Percentiles rank a stretch among this genome's conserved stretches.
Conservation (phyloP, 2,888 invertebrate genomes). For the Chaetoderma sp. region DNA sequence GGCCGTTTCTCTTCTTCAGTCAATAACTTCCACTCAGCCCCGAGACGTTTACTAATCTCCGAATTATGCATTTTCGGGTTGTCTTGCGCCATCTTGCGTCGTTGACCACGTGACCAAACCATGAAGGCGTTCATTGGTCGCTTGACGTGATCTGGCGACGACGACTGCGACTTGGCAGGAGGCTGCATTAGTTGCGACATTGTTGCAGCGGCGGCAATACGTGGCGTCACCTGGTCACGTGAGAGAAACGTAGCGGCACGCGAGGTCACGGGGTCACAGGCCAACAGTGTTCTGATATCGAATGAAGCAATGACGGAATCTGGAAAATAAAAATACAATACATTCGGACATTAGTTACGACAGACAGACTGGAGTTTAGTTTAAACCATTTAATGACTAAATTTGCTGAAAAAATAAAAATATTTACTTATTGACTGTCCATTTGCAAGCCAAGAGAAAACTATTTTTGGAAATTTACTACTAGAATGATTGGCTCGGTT, state of each 20-base stretch:
- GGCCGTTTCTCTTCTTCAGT: slow-evolving; percentile 96
- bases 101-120: slow-evolving; percentile 94
- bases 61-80: slow-evolving; percentile 99
- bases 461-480: too few relatives aligned
- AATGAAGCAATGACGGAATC: background rate
- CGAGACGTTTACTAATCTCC: slow-evolving; percentile 95
- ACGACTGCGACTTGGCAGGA: background rate
- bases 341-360: too few relatives aligned
- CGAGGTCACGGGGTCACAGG: background rate
- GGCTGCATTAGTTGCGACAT: background rate
- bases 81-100: slow-evolving; percentile 98
- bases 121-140: slow-evolving; percentile 99
- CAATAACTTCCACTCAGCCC: slow-evolving; percentile 98
- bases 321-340: too few relatives aligned
- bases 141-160: slow-evolving; percentile 81
- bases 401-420: too few relatives aligned
- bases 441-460: too few relatives aligned
- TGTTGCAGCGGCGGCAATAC: background rate
- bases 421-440: too few relatives aligned
- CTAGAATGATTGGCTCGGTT: too few relatives aligned
- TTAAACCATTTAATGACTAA: too few relatives aligned
- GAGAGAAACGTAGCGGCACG: background rate
- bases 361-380: too few relatives aligned
- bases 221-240: background rate
- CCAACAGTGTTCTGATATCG: background rate